These are phyloP conservation scores for Chymomyza caudatula DNA, from an alignment of 2,888 invertebrate genomes.

Conservation along the genomic window DNA sequence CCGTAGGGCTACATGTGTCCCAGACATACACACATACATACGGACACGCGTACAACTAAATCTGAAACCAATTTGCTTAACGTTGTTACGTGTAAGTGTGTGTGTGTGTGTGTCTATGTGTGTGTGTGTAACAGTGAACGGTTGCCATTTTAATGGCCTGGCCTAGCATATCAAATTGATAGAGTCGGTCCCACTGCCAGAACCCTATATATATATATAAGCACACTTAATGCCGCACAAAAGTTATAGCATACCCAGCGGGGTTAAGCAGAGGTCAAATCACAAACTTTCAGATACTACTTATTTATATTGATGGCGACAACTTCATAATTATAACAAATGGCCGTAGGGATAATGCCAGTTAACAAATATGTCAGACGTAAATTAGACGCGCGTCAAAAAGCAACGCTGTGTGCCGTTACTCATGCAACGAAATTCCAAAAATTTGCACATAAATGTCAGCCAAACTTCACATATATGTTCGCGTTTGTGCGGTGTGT, in stretches of 20 bases:
- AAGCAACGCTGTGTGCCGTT: neutral
- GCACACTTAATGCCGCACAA: neutral
- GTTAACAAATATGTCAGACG: neutral
- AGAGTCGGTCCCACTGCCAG: neutral
- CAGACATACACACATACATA: slow-evolving; percentile 28
- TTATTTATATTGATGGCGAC: neutral
- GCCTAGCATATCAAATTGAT: neutral
- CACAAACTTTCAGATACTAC: neutral
- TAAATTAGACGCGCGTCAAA: neutral
- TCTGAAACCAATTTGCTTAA: slow-evolving; percentile 65
- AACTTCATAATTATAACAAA: neutral
- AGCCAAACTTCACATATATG: neutral
- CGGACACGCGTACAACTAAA: slow-evolving; percentile 46
- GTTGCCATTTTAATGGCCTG: slow-evolving; percentile 4
- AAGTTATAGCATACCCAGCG: neutral
- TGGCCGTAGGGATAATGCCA: neutral
- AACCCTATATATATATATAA: neutral
- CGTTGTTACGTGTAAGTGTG: slow-evolving; percentile 14
- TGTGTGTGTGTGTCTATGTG: slow-evolving; percentile 6
- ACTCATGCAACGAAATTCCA: neutral
- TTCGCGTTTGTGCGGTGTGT: neutral
- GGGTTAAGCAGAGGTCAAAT: neutral
- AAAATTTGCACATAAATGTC: slow-evolving; percentile 20
- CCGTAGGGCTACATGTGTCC: slow-evolving; percentile 36
- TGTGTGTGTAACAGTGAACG: slow-evolving; percentile 14